These are phyloP conservation scores for Sarcoramphus papa DNA, from an alignment of 2,797 vertebrate species.

Conservation along the genomic window DNA sequence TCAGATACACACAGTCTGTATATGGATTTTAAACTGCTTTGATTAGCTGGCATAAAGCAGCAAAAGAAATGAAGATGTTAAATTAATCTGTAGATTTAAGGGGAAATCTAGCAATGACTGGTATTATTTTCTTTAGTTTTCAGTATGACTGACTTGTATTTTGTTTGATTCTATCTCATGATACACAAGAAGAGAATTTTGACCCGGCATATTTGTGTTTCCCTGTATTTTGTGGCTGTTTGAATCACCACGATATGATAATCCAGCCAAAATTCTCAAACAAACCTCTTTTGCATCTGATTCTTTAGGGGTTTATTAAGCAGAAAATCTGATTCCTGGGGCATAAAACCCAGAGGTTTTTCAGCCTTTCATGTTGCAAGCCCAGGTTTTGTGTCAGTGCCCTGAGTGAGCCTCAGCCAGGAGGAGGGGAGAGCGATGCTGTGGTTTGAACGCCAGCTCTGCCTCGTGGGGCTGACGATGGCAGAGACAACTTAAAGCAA, in stretches of 20 bases:
- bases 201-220: background rate
- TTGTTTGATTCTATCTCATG: background rate
- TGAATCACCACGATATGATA: background rate
- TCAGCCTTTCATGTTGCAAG: constrained; percentile 7
- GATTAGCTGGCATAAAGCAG: background rate
- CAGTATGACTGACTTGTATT: background rate
- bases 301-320: constrained; percentile 23
- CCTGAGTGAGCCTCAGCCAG: background rate
- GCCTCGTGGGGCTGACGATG: background rate
- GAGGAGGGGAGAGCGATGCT: background rate
- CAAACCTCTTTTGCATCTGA: background rate
- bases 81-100: background rate
- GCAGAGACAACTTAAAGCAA: background rate
- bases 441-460: background rate
- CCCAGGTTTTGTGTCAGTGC: background rate
- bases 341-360: background rate
- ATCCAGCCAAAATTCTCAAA: background rate
- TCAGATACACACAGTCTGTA: background rate
- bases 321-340: background rate
- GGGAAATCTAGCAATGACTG: background rate
- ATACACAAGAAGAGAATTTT: background rate
- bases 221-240: background rate
- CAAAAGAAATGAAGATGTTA: background rate
- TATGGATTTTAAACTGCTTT: background rate
- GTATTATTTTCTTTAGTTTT: background rate